Evolutionary conservation across 2,113 vertebrate genomes (phyloP), one percentile per base, ranked within the genome.

Genomic region (Colistium nudipinnis): DNA sequence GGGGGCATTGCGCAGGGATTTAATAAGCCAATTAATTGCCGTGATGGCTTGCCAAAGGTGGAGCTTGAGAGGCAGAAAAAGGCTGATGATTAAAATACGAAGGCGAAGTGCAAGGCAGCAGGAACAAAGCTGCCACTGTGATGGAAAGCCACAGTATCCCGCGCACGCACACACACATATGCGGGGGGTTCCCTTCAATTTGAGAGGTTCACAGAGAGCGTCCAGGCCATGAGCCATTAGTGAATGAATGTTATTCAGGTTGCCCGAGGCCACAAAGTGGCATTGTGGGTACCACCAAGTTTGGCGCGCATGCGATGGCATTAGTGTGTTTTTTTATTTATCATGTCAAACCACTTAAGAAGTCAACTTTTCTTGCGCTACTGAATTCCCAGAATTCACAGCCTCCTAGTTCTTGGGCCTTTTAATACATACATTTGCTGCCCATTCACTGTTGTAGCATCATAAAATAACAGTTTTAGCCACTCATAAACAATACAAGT

Each of bases 1-100:
- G 69, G 82, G n/a, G 70, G 82, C 80, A 83, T 67, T 89, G 73
- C 78, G 0, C 62, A 33, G 62, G 77, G 82, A 87, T 87, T 91
- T 91, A 89, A 90, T 87, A 84, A 89, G 77, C 78, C 84, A 84
- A 83, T 92, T 90, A 91, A 87, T 81, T 80, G 83, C 62, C 68
- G 73, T 74, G 80, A 86, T 81, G 80, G 66, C 68, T 83, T 81
- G 87, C 74, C 83, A 88, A 82, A 89, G 82, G 84, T 87, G 82
- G 78, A 73, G 55, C 76, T 78, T 81, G 60, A 72, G 81, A 82
- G 30, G 66, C 60, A 69, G 71, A 56, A 57, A 78, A 57, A 78
- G 67, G 52, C 68, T 68, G 74, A 70, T 87, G 78, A 84, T 87
- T 88, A 76, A 86, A 90, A 83, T 51, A 68, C 53, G 54, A 74